Evolutionary conservation across 2,888 invertebrate genomes (phyloP).

Genomic region (Abrostola triplasia): DNA sequence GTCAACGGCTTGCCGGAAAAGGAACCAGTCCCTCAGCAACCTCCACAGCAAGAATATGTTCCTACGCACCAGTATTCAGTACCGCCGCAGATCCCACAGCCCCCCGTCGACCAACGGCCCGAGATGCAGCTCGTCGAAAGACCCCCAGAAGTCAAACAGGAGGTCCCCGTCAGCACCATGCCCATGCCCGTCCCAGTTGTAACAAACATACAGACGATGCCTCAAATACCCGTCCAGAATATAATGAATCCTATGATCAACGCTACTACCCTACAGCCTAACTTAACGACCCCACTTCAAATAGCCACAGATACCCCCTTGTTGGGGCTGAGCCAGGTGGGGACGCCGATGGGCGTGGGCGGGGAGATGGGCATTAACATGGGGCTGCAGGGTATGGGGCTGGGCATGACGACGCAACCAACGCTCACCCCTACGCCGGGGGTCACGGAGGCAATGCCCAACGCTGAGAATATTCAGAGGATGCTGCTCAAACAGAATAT

Average conservation of each 20-base stretch:
- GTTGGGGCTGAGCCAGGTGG: constrained; percentile 77
- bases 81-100: constrained; percentile 64
- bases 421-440: constrained; percentile 70
- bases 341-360: constrained; percentile 74
- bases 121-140: constrained; percentile 44
- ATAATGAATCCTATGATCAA: constrained; percentile 62
- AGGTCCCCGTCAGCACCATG: constrained; percentile 49
- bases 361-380: constrained; percentile 71
- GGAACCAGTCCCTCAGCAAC: constrained; percentile 42
- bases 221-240: constrained; percentile 53
- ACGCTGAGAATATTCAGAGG: constrained; percentile 83
- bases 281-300: constrained; percentile 78
- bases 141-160: constrained; percentile 45
- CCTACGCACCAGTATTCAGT: constrained; percentile 78
- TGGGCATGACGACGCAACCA: constrained; percentile 64
- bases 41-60: constrained; percentile 59
- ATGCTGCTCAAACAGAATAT: constrained; percentile 86
- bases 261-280: constrained; percentile 67
- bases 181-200: constrained; percentile 52
- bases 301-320: constrained; percentile 80
- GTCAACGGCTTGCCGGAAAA: constrained; percentile 71
- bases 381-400: constrained; percentile 56
- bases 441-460: constrained; percentile 67
- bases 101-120: constrained; percentile 57
- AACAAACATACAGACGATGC: constrained; percentile 48